These are phyloP conservation scores for Aleadryas rufinucha DNA, from an alignment of 2,113 vertebrate genomes.

Conservation along the genomic window DNA sequence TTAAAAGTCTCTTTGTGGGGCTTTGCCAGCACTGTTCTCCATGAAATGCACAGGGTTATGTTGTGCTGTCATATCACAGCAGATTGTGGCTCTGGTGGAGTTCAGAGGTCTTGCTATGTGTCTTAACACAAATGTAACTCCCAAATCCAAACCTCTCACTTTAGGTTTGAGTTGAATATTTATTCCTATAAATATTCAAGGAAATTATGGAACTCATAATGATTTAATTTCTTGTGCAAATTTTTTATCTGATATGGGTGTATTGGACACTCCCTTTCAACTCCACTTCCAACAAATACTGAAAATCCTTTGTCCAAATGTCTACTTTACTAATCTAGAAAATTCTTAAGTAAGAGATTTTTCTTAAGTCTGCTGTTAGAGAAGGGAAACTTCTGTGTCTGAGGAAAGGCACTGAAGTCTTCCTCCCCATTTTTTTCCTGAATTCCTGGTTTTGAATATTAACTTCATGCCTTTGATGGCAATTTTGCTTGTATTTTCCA, in stretches of 20 bases:
- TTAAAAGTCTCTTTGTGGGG: neutral
- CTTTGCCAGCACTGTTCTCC: neutral
- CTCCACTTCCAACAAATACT: neutral
- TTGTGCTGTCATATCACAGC: neutral
- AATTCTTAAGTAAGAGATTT: neutral
- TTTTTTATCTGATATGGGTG: neutral
- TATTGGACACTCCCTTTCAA: neutral
- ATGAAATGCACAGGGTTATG: neutral
- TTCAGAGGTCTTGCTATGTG: neutral
- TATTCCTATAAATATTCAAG: neutral
- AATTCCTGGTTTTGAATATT: neutral
- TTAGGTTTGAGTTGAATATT: neutral
- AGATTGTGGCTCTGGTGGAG: neutral
- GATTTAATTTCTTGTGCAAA: neutral
- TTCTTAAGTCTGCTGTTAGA: neutral
- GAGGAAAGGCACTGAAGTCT: neutral
- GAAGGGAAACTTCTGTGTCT: neutral
- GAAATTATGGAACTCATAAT: neutral
- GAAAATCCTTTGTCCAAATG: neutral
- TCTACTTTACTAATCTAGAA: neutral
- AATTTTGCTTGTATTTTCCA: neutral
- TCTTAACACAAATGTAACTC: neutral
- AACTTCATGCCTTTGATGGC: neutral
- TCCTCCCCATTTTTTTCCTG: fast-evolving
- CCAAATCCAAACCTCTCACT: neutral